A percentile compares a stretch with the other conserved stretches of the same genome.
These are phyloP conservation scores for Platanista minor DNA, from an alignment of 2,113 vertebrate species.

Conservation along the genomic window DNA sequence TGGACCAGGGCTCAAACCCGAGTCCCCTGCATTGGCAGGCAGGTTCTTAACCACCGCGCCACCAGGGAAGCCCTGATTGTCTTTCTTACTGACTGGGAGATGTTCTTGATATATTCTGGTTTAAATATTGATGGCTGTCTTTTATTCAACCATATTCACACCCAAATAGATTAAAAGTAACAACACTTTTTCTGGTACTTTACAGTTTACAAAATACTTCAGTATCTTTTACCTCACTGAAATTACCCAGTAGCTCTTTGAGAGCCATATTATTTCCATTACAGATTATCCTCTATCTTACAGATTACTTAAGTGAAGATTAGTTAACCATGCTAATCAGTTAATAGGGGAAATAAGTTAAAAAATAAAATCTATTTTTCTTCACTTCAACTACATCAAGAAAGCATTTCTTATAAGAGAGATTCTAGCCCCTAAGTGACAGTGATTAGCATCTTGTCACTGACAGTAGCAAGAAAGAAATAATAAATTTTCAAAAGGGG, in stretches of 20 bases:
- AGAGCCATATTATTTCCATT: neutral
- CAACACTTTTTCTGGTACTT: neutral
- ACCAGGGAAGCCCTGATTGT: neutral
- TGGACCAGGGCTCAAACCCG: no score
- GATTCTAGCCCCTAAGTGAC: neutral
- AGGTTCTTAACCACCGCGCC: no score
- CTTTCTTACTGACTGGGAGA: neutral
- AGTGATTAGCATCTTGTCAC: neutral
- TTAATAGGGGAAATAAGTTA: neutral
- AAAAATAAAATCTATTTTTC: slow-evolving; percentile 27
- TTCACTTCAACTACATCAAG: neutral
- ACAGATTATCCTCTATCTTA: neutral
- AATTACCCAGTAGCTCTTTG: neutral
- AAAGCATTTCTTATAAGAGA: neutral
- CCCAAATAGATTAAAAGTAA: neutral
- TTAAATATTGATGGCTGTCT: neutral
- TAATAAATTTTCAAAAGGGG: neutral
- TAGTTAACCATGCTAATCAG: neutral
- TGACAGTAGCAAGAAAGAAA: neutral
- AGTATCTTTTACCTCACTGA: neutral
- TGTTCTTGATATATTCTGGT: neutral
- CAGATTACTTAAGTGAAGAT: neutral
- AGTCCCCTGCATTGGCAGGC: no score
- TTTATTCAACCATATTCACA: neutral
- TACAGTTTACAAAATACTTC: neutral